Conservation (phyloP, 2,797 vertebrate species). For the Channa striata region DNA sequence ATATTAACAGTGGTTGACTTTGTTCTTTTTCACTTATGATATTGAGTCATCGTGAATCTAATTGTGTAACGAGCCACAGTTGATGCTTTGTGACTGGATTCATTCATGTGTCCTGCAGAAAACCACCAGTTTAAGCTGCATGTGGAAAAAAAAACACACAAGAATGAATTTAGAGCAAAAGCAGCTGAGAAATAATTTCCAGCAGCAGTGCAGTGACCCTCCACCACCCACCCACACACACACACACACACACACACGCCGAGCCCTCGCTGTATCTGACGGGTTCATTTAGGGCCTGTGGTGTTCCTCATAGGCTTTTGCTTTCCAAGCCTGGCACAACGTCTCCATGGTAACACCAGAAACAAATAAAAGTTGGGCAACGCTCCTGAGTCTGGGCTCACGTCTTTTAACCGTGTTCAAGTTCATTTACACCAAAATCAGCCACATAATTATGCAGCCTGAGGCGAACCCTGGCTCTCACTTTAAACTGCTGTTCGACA, state of each 20-base stretch:
- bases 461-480: slow-evolving; percentile 10
- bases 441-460: slow-evolving; percentile 14
- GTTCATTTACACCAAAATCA: slow-evolving; percentile 48
- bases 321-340: slow-evolving; percentile 44
- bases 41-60: slow-evolving; percentile 60
- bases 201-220: slow-evolving; percentile 9
- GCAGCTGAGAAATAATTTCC: slow-evolving; percentile 47
- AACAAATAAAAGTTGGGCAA: slow-evolving; percentile 64
- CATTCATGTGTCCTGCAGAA: slow-evolving; percentile 39
- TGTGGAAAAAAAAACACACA: slow-evolving; percentile 29
- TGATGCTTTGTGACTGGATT: slow-evolving; percentile 32
- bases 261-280: background rate
- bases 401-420: slow-evolving; percentile 33
- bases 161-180: slow-evolving; percentile 21
- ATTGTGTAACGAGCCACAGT: slow-evolving; percentile 37
- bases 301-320: slow-evolving; percentile 38
- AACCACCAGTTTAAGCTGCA: slow-evolving; percentile 13
- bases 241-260: background rate
- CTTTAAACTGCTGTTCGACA: slow-evolving; percentile 19
- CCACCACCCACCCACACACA: background rate
- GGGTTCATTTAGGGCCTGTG: slow-evolving; percentile 21
- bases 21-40: slow-evolving; percentile 53
- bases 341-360: slow-evolving; percentile 59
- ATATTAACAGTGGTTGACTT: slow-evolving; percentile 23
- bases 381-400: slow-evolving; percentile 23